Evolutionary conservation across 1,140 invertebrate genomes (phyloP).

Genomic region (Drosophila simulans): DNA sequence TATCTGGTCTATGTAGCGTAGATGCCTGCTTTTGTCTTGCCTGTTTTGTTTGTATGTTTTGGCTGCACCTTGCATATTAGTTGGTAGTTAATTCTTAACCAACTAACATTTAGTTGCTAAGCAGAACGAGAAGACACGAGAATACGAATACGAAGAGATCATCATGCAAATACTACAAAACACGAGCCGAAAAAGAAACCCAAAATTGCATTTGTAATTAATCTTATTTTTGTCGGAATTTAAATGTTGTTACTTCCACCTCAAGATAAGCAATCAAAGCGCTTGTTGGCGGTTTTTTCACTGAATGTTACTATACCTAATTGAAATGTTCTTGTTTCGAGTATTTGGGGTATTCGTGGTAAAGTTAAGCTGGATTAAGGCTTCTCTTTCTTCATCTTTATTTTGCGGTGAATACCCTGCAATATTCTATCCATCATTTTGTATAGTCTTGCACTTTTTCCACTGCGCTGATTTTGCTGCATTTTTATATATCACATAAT

Average conservation of each 20-base stretch:
- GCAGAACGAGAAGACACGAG: constrained; percentile 21
- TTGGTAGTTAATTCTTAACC: constrained; percentile 32
- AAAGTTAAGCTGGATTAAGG: constrained; percentile 3
- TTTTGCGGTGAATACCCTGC: constrained; percentile 13
- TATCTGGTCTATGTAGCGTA: constrained; percentile 45
- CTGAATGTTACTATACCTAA: constrained; percentile 29
- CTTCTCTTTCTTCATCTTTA: constrained; percentile 5
- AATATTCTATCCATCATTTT: constrained; percentile 14
- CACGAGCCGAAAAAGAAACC: constrained; percentile 16
- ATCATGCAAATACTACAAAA: constrained; percentile 39
- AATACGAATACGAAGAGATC: constrained; percentile 12
- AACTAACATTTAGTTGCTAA: constrained; percentile 33
- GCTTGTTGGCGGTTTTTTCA: constrained; percentile 46
- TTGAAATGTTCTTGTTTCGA: constrained; percentile 32
- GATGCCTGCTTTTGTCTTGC: constrained; percentile 29
- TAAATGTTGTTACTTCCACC: constrained; percentile 34
- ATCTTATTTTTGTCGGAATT: constrained; percentile 27
- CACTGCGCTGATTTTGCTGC: constrained; percentile 41
- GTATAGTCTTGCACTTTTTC: constrained; percentile 50
- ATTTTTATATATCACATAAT: constrained; percentile 26
- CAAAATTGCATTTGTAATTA: constrained; percentile 59
- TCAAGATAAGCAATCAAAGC: constrained; percentile 29
- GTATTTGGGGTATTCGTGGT: constrained; percentile 41
- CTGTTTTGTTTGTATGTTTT: constrained; percentile 34
- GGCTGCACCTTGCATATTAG: constrained; percentile 22